Evolutionary conservation across 2,888 invertebrate genomes (phyloP).

Genomic region (Scaptodrosophila latifasciaeformis): DNA sequence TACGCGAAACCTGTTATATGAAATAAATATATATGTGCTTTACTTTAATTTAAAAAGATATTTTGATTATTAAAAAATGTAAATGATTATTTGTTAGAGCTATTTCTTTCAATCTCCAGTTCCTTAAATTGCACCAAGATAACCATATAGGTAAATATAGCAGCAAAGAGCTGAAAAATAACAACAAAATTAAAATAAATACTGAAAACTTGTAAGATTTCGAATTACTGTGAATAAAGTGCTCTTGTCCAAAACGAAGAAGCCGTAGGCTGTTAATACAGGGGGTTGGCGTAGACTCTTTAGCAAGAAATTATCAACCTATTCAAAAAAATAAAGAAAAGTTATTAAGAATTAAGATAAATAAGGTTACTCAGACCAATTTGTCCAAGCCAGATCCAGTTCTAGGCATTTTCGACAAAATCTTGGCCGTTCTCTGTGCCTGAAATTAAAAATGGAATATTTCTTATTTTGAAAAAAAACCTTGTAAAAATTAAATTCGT

Average conservation of each 20-base stretch:
- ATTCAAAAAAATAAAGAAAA: background rate
- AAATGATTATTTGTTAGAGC: background rate
- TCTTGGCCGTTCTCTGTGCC: conserved; percentile 65
- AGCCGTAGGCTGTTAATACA: conserved; percentile 69
- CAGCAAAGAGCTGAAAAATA: conserved; percentile 56
- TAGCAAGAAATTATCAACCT: conserved; percentile 69
- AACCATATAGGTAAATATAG: conserved; percentile 70
- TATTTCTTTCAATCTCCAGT: conserved; percentile 50
- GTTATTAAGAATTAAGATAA: background rate
- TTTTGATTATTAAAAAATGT: background rate
- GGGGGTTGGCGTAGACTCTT: conserved; percentile 69
- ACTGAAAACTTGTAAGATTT: too few species aligned
- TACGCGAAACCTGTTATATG: too few species aligned
- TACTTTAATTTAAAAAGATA: too few species aligned
- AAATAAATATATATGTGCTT: background rate
- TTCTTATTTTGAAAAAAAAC: too few species aligned
- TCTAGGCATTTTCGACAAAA: conserved; percentile 55
- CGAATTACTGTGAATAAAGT: conserved; percentile 63
- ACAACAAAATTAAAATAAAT: background rate
- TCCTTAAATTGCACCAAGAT: conserved; percentile 71
- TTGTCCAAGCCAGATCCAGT: conserved; percentile 53
- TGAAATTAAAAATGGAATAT: conserved; percentile 40
- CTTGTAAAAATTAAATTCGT: too few species aligned
- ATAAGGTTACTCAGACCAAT: conserved; percentile 57
- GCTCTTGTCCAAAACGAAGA: conserved; percentile 66